These are phyloP conservation scores for Disparrhopalites patrizii DNA, from an alignment of 2,888 invertebrate species.

Conservation along the genomic window DNA sequence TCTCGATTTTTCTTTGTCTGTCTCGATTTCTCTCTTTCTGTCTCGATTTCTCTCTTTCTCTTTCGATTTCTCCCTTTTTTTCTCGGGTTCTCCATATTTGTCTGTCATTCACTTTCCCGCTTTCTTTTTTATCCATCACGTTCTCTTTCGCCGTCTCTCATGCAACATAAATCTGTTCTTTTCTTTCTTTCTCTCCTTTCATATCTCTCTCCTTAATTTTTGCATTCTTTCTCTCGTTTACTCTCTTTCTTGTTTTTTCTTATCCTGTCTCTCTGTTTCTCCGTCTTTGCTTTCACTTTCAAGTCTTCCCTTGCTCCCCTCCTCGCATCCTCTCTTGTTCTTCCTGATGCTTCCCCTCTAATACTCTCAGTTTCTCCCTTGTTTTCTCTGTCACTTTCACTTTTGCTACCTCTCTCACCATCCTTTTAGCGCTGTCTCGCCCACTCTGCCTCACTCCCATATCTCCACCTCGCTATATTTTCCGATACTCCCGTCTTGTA, in stretches of 20 bases:
- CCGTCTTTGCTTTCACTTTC: background rate
- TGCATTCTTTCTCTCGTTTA: background rate
- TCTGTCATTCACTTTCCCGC: background rate
- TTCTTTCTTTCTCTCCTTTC: background rate
- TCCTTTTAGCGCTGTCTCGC: too few species aligned
- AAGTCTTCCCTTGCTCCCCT: background rate
- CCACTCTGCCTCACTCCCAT: too few species aligned
- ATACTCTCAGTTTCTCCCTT: too few species aligned
- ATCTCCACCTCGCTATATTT: too few species aligned
- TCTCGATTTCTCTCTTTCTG: background rate
- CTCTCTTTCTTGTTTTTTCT: too few species aligned
- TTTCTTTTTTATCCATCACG: slow-evolving; percentile 6
- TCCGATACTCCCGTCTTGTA: too few species aligned
- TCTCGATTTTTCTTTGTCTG: background rate
- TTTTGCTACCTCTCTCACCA: too few species aligned
- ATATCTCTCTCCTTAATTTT: background rate
- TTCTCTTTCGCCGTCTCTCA: too few species aligned
- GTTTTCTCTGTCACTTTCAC: too few species aligned
- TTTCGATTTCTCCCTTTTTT: background rate
- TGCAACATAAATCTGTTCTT: too few species aligned
- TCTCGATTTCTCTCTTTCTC: background rate
- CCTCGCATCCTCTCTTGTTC: background rate
- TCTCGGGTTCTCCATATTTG: background rate
- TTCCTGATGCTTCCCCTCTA: background rate
- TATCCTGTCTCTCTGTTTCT: background rate